Evolutionary conservation across 2,113 vertebrate species (phyloP).

Genomic region (Arizona elegans): DNA sequence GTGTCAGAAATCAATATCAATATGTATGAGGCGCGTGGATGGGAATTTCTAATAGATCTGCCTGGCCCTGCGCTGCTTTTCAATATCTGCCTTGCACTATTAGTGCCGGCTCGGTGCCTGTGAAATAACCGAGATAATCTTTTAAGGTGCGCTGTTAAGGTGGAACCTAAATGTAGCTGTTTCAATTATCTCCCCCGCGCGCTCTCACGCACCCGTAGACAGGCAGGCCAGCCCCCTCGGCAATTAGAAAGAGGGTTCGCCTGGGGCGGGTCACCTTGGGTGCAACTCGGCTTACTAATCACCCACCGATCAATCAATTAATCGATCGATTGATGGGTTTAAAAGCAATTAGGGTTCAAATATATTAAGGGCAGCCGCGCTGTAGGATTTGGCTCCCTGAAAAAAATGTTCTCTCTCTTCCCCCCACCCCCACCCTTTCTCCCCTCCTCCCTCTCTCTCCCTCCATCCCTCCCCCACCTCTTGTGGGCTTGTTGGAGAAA

Average conservation of each 20-base stretch:
- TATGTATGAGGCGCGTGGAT: conserved; percentile 99
- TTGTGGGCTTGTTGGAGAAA: conserved; percentile 30
- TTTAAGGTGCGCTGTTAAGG: conserved; percentile 99
- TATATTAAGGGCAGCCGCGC: conserved; percentile 49
- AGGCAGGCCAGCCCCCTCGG: not conserved
- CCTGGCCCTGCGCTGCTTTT: conserved; percentile 97
- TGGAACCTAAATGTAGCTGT: conserved; percentile 85
- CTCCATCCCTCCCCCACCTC: not conserved
- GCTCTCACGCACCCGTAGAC: conserved; percentile 23
- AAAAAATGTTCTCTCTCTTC: conserved; percentile 43
- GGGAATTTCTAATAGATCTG: conserved; percentile 99
- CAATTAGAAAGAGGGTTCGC: conserved; percentile 58
- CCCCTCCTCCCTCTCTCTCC: not conserved
- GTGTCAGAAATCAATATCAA: conserved; percentile 99
- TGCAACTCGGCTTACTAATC: conserved; percentile 47
- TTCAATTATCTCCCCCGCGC: conserved; percentile 71
- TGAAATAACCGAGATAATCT: conserved; percentile 99
- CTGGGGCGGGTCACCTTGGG: conserved; percentile 52
- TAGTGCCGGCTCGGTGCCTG: conserved; percentile 99
- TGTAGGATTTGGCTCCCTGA: conserved; percentile 57
- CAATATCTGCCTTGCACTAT: conserved; percentile 99
- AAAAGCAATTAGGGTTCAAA: conserved; percentile 66
- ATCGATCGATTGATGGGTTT: not conserved
- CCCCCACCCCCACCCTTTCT: too few species aligned
- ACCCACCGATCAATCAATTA: too few species aligned